These are phyloP conservation scores for Seladonia tumulorum DNA, from an alignment of 2,888 invertebrate genomes.

Conservation along the genomic window DNA sequence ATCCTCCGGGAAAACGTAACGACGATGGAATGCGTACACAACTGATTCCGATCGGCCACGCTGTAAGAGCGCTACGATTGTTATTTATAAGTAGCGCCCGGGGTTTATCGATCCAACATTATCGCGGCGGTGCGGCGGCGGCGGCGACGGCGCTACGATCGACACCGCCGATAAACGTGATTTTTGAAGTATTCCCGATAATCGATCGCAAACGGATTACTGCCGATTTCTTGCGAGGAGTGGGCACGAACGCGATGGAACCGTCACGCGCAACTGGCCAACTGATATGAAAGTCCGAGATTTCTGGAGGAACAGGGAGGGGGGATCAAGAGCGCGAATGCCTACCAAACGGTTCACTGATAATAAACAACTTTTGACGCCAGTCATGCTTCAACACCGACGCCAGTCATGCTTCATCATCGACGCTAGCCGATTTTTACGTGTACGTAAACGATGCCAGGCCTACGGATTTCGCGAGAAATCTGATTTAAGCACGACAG, in stretches of 20 bases:
- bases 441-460: conserved; percentile 28
- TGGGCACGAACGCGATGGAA: conserved; percentile 32
- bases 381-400: conserved; percentile 18
- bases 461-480: conserved; percentile 24
- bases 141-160: conserved; percentile 5
- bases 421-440: conserved; percentile 34
- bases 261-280: conserved; percentile 50
- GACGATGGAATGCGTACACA: background rate
- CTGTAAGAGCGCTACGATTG: background rate
- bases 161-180: conserved; percentile 18
- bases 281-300: conserved; percentile 67
- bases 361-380: conserved; percentile 72
- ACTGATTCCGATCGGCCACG: conserved; percentile 9
- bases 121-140: background rate
- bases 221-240: conserved; percentile 14
- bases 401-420: conserved; percentile 24
- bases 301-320: conserved; percentile 34
- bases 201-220: background rate
- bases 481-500: background rate
- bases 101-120: conserved; percentile 21
- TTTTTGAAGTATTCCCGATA: background rate
- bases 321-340: conserved; percentile 39
- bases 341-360: conserved; percentile 67
- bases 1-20: background rate
- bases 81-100: conserved; percentile 22